phyloP scores from a whole-genome alignment of 2,888 invertebrate genomes.

The Coremacera marginata region DNA sequence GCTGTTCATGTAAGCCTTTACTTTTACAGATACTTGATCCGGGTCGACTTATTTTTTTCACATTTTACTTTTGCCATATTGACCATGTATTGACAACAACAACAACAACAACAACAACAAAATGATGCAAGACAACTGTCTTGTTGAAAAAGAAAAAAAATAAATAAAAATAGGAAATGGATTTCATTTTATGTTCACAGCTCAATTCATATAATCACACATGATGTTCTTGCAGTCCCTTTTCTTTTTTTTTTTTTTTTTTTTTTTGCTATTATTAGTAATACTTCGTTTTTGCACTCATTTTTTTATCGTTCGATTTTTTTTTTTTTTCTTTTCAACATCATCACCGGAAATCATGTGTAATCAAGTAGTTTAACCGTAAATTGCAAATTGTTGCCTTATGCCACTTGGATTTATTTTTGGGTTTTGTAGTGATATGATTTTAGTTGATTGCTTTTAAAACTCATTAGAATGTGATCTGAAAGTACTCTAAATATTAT shows the following conservation, averaged over 20 bases:
- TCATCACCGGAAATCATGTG: neutral
- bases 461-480: neutral
- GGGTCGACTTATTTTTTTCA: neutral
- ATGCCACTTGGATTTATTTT: neutral
- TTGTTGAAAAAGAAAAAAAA: neutral
- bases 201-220: conserved; percentile 25
- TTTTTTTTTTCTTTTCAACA: neutral
- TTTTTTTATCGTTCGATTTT: neutral
- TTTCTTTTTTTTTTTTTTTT: neutral
- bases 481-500: neutral
- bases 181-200: conserved; percentile 26
- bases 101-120: conserved; percentile 7
- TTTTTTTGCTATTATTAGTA: neutral
- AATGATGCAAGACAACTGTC: neutral
- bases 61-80: neutral
- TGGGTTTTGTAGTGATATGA: neutral
- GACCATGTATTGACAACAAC: conserved; percentile 7
- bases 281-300: neutral
- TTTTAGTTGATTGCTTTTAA: neutral
- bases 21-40: neutral
- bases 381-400: conserved; percentile 18
- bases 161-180: neutral
- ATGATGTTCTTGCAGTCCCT: neutral
- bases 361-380: neutral
- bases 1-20: conserved; percentile 6